These are phyloP conservation scores for Istiophorus platypterus DNA, from an alignment of 2,113 vertebrate genomes.

Conservation along the genomic window DNA sequence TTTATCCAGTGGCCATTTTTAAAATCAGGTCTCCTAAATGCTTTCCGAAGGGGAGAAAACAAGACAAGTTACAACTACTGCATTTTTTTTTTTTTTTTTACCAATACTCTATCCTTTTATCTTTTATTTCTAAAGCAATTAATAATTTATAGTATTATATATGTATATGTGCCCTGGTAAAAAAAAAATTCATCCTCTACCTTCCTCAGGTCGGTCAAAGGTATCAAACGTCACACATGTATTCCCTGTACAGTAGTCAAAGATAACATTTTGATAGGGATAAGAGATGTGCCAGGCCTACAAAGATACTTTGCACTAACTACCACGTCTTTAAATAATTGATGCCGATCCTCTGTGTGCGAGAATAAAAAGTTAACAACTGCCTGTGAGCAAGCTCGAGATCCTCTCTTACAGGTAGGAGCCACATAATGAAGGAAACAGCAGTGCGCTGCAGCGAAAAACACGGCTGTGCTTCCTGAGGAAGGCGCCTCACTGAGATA, in stretches of 20 bases:
- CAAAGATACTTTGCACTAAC: conserved; percentile 32
- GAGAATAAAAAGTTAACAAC: conserved; percentile 69
- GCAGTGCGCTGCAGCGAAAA: conserved; percentile 39
- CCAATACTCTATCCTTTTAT: too few species aligned
- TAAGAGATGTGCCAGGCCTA: conserved; percentile 25
- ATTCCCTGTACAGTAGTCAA: background rate
- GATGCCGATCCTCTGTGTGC: conserved; percentile 50
- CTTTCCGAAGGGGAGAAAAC: too few species aligned
- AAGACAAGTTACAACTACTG: too few species aligned
- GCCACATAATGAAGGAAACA: conserved; percentile 70
- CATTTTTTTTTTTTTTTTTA: too few species aligned
- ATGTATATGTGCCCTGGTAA: too few species aligned
- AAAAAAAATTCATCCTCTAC: too few species aligned
- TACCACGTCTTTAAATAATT: conserved; percentile 70
- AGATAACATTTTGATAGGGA: conserved; percentile 2
- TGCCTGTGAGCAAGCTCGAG: conserved; percentile 51
- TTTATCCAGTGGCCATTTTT: too few species aligned
- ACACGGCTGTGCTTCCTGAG: conserved; percentile 49
- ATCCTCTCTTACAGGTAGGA: conserved; percentile 42
- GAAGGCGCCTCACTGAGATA: conserved; percentile 59
- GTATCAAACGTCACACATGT: background rate
- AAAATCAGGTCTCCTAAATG: too few species aligned
- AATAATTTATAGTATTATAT: too few species aligned
- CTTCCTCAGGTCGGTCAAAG: background rate
- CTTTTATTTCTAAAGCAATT: too few species aligned